Evolutionary conservation across 2,113 vertebrate species (phyloP), one percentile per base, ranked within the genome.

Genomic region (Indri indri): DNA sequence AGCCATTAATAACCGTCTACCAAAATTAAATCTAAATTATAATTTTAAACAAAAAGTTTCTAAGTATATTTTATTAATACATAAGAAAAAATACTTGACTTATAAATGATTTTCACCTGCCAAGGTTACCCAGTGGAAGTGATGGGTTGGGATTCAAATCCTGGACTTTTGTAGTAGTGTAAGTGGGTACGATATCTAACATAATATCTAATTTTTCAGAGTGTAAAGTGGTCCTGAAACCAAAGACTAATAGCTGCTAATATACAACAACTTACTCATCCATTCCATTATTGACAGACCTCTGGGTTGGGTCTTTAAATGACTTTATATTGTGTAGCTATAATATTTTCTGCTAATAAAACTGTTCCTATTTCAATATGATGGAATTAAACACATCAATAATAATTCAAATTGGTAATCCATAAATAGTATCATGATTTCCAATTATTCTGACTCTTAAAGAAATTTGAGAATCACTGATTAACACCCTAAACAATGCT

Each of bases 11-110:
- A 37, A 14, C 5, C 82, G 8, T 18, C 32, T 77, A 74, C 54
- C 54, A 95, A 96, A 95, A 93, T 63, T 87, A 89, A 81, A 94
- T 77, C 52, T 57, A 88, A 90, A 47, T 90, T 66, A 79, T 13
- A 85, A 94, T 57, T 80, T 91, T 85, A 84, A 96, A 57, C 71
- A 82, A 91, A 76, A 91, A 45, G 32, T 57, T 63, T 59, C 23
- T 54, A 66, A 63, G 50, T 47, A 27, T 34, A 82, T 16, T 80
- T 3, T 59, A 54, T 54, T 54, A 54, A 54, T 54, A 83, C 0
- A 6, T n/a, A 65, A 85, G 57, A 90, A 82, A 96, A 74, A 86
- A 45, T 81, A 90, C 0, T 37, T 90, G 63, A 54, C 25, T 83
- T 88, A 74, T 18, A 76, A 94, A 81, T 81, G 80, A 76, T 73